Conservation (phyloP, 2,113 vertebrate genomes). For the Perca fluviatilis region DNA sequence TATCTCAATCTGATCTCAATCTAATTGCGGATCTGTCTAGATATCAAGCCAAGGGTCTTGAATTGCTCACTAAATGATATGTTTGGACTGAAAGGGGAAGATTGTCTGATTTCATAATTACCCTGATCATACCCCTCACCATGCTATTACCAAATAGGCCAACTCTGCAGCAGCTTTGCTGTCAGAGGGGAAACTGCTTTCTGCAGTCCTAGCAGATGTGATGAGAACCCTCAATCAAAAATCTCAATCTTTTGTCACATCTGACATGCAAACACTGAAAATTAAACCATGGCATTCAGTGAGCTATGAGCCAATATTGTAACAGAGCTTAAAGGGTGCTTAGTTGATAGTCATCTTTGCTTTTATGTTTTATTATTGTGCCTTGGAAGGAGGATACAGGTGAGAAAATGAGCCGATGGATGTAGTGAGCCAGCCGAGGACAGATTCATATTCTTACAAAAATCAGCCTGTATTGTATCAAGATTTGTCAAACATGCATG, state of each 20-base stretch:
- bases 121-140: conserved; percentile 74
- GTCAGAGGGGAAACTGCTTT: conserved; percentile 33
- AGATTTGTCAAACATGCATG: conserved; percentile 17
- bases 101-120: conserved; percentile 80
- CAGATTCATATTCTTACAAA: neutral
- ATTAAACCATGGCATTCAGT: conserved; percentile 11
- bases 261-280: conserved; percentile 46
- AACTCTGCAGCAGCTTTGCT: conserved; percentile 51
- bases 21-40: conserved; percentile 39
- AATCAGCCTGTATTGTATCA: neutral
- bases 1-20: conserved; percentile 35
- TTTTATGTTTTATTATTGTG: neutral
- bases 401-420: conserved; percentile 24
- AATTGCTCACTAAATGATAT: conserved; percentile 75
- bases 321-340: neutral
- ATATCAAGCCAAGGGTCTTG: conserved; percentile 51
- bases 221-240: conserved; percentile 38
- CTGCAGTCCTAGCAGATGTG: conserved; percentile 5
- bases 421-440: neutral
- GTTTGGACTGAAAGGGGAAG: conserved; percentile 77
- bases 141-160: conserved; percentile 69
- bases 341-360: neutral
- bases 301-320: neutral
- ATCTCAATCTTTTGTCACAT: conserved; percentile 24
- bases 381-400: neutral